Base-by-base conservation (phyloP, 1,140 invertebrate species). In the Musca domestica region DNA sequence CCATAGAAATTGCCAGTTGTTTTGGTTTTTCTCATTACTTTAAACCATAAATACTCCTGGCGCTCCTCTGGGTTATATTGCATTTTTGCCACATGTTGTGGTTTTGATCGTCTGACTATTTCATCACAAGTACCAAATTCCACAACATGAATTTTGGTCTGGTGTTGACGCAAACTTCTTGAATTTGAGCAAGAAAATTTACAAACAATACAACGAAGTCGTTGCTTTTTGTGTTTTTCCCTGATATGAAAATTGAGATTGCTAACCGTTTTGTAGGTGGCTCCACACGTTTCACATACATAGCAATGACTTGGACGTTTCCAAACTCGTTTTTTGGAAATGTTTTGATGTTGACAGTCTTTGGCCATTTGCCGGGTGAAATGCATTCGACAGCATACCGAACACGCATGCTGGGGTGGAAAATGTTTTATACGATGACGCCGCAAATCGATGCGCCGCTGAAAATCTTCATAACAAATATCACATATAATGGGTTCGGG, bases 341-440 rank as follows among this genome's bases (percentile, higher is more conserved):
- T 41, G 5, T 41, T 10, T 10, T 10, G 15, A 41, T 61, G 56
- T 10, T 19, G 9, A 61, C 56, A 61, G 34, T 34, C 17, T 14
- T 61, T 30, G 3, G 56, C 56, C 25, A 17, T 34, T 9, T 23
- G 25, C 3, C 34, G 20, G 27, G 17, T 20, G 12, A 20, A 34
- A 19, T 25, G 34, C 27, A 19, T 61, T 14, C 19, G 27, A 9
- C 3, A 23, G 9, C 56, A 61, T 14, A 41, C 2, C 1, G 6
- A 7, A 20, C 56, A 61, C 14, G 30, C 2, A 61, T 34, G 20
- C 12, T 61, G 7, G 2, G 56, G 56, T 12, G 56, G 56, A 12
- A 61, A 61, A 19, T 61, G 56, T 19, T 34, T n/a, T 20, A 34
- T 20, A 12, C 17, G n/a, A 61, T 61, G 56, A 19, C 56, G 56